Evolutionary conservation across 1,140 invertebrate genomes (phyloP), one percentile per base, ranked within the genome.

Genomic region (Coelopa frigida): DNA sequence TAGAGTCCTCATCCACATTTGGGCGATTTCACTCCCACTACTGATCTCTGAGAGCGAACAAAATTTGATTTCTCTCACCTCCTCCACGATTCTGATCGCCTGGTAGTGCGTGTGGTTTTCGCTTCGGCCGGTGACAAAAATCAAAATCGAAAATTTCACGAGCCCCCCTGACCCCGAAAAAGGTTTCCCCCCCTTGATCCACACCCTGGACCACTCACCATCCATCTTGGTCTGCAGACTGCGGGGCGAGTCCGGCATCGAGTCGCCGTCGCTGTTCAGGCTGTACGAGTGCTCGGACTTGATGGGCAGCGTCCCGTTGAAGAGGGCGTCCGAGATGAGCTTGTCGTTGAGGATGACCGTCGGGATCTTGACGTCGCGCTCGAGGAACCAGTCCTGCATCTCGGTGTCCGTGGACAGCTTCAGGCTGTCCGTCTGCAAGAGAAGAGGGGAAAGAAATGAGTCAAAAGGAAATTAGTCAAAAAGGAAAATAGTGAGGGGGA

Each of bases 211-310:
- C 20, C 22, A 68, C 71, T 70, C 58, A 82, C 79, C 79, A 56
- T 81, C 79, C 51, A 80, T 77, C 72, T 79, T 79, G 56, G 73
- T 75, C 62, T 78, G 73, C 48, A 76, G 70, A 49, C 73, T 71
- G 46, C 70, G 69, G 51, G 80, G 80, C 47, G 80, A 81, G 49
- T 78, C 70, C 29, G 80, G 78, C 51, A 78, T 56, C 53, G 83
- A 78, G 68, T 85, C 75, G 50, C 78, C 72, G 72, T 85, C 73
- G 59, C 82, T 80, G 51, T 78, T 75, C 4, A 87, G 70, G 57
- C 85, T 87, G 72, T 89, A 89, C 40, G 84, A 87, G 72, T 89
- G 84, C 75, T 93, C 86, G 62, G 84, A 80, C 76, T 91, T 84
- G 69, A 91, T 86, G 52, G 87, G 84, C 44, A 75, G 66, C 15